Evolutionary conservation across 2,113 vertebrate species (phyloP).

Genomic region (Cynocephalus volans): DNA sequence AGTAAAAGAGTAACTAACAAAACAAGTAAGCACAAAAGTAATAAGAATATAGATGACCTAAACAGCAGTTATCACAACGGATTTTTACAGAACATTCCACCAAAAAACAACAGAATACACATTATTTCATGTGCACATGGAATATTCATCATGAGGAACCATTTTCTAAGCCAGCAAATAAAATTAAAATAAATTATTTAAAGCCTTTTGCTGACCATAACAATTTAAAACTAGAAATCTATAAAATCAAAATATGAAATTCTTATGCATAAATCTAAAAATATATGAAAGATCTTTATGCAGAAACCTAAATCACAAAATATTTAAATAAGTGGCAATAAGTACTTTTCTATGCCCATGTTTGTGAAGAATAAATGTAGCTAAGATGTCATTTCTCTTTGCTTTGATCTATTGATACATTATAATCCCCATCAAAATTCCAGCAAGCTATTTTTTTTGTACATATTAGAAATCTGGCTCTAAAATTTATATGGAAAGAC

Average conservation of each 20-base stretch:
- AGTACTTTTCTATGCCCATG: neutral
- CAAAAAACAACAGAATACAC: neutral
- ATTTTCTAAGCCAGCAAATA: neutral
- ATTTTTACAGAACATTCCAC: neutral
- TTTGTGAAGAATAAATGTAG: neutral
- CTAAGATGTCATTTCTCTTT: neutral
- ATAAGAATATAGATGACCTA: neutral
- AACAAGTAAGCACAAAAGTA: neutral
- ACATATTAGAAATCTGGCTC: neutral
- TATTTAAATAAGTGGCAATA: neutral
- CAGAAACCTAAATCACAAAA: neutral
- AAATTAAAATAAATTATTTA: neutral
- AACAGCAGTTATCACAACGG: neutral
- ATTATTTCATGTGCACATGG: neutral
- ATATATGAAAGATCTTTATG: neutral
- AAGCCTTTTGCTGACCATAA: neutral
- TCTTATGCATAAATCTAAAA: neutral
- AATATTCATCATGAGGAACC: neutral
- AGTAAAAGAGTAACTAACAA: neutral
- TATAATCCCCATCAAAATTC: neutral
- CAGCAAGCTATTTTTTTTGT: neutral
- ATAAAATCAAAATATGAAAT: neutral
- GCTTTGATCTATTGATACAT: neutral
- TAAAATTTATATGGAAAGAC: neutral
- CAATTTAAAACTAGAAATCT: neutral